phyloP scores from a whole-genome alignment of 2,113 vertebrate species.

The Petromus typicus region DNA sequence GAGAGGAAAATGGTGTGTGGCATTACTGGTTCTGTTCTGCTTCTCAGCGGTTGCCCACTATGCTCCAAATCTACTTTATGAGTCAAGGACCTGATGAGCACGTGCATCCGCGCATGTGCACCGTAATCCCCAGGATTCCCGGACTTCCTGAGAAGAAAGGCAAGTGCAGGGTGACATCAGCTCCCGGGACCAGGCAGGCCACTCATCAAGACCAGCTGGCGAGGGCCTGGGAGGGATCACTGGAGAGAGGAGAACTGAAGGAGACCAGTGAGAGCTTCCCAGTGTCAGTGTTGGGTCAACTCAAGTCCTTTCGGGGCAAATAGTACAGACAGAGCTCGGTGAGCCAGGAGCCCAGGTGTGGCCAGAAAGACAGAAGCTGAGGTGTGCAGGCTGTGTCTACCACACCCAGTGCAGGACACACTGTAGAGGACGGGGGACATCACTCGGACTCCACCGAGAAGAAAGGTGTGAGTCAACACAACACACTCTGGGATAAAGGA shows the following conservation, averaged over 20 bases:
- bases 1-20: neutral
- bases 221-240: accelerated
- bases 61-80: neutral
- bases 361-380: neutral
- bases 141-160: neutral
- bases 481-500: slow-evolving; percentile 9
- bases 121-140: too few species aligned
- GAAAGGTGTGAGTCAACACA: neutral
- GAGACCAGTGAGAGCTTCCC: neutral
- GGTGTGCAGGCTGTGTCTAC: neutral
- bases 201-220: neutral
- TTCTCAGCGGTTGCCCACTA: neutral
- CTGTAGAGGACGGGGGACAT: neutral
- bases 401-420: neutral
- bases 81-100: neutral
- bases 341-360: neutral
- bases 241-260: neutral
- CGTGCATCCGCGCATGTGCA: too few species aligned
- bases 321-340: neutral
- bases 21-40: neutral
- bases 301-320: neutral
- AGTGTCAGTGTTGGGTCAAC: neutral
- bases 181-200: neutral
- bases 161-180: neutral
- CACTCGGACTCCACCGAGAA: neutral